phyloP scores from a whole-genome alignment of 2,113 vertebrate genomes.

The Pelodiscus sinensis region DNA sequence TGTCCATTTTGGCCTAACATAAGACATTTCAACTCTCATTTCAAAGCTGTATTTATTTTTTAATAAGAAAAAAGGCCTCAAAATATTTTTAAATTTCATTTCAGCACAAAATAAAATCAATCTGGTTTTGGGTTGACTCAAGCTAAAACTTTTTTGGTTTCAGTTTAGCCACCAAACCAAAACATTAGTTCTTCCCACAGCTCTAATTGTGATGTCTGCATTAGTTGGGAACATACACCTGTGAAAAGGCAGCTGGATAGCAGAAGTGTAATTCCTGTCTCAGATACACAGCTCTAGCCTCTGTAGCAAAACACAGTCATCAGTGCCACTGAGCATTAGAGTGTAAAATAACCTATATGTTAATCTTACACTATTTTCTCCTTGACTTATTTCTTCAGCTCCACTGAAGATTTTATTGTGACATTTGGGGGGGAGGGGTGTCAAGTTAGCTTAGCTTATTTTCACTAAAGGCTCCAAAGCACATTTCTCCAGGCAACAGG shows the following conservation, averaged over 20 bases:
- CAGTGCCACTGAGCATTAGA: neutral
- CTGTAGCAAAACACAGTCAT: neutral
- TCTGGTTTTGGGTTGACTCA: neutral
- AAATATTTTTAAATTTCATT: neutral
- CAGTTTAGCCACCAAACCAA: neutral
- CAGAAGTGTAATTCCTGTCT: neutral
- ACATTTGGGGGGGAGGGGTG: neutral
- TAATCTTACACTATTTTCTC: conserved; percentile 39
- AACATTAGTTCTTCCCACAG: neutral
- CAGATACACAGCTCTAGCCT: neutral
- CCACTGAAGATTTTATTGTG: conserved; percentile 22
- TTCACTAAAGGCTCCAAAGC: neutral
- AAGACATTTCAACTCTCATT: neutral
- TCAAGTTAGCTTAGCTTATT: neutral
- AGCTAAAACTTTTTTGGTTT: neutral
- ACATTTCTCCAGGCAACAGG: neutral
- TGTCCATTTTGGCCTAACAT: neutral
- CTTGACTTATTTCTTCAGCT: conserved; percentile 34
- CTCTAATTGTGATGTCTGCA: rapidly evolving
- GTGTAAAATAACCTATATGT: conserved; percentile 30
- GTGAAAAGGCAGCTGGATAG: neutral
- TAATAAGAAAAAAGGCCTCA: neutral
- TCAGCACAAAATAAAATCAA: neutral
- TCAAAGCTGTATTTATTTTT: neutral
- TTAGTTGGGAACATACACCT: neutral